These are phyloP conservation scores for Caenorhabditis briggsae DNA, from an alignment of 1,140 invertebrate genomes.

Conservation along the genomic window DNA sequence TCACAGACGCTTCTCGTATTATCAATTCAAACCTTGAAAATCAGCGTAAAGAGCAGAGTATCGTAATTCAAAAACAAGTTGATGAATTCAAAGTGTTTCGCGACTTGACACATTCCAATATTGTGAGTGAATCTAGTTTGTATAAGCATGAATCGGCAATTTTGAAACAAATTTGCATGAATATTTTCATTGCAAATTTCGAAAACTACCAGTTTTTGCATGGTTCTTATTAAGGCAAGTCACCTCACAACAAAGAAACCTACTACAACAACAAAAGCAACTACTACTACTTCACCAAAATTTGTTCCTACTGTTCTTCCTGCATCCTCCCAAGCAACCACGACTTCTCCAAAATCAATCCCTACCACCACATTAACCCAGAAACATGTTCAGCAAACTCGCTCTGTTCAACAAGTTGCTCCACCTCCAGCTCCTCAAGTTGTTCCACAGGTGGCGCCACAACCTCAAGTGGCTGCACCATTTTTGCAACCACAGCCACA, in stretches of 20 bases:
- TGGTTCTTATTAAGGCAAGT: slow-evolving; percentile 20
- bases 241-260: not conserved
- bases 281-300: slow-evolving; percentile 1
- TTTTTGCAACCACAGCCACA: slow-evolving; percentile 1
- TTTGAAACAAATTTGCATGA: not conserved
- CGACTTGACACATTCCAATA: slow-evolving; percentile 2
- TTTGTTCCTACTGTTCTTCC: not conserved
- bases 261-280: not conserved
- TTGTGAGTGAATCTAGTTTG: slow-evolving; percentile 2
- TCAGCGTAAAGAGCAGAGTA: slow-evolving; percentile 26
- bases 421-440: not conserved
- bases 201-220: not conserved
- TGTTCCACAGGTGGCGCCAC: not conserved
- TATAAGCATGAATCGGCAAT: not conserved
- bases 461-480: not conserved
- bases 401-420: not conserved
- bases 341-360: not conserved
- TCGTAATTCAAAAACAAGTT: slow-evolving; percentile 40
- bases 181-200: no score
- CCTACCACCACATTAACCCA: not conserved
- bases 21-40: slow-evolving; percentile 39
- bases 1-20: slow-evolving; percentile 58
- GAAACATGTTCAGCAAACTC: slow-evolving; percentile 32
- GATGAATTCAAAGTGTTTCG: slow-evolving; percentile 12
- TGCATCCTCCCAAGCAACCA: not conserved